These are phyloP conservation scores for Macrostomum lignano DNA, from an alignment of 1,140 invertebrate genomes.

Conservation along the genomic window DNA sequence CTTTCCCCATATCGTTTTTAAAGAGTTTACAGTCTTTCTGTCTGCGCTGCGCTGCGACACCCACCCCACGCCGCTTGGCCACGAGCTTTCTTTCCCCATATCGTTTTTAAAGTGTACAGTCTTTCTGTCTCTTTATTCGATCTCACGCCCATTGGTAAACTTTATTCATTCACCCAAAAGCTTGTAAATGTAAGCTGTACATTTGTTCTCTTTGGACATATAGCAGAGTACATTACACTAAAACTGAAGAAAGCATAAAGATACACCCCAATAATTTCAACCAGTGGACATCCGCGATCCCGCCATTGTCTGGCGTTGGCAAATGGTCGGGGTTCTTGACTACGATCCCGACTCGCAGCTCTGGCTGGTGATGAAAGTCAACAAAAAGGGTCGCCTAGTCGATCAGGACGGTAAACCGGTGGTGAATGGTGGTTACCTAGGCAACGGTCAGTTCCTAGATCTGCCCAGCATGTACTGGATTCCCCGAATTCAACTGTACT, in stretches of 20 bases:
- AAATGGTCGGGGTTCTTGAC: conserved; percentile 35
- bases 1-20: no score
- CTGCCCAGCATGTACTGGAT: conserved; percentile 29
- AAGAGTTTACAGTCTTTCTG: no score
- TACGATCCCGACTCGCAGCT: conserved; percentile 27
- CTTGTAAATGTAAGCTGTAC: no score
- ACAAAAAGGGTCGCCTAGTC: conserved; percentile 28
- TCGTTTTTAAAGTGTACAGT: no score
- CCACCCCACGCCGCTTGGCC: no score
- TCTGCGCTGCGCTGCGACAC: no score
- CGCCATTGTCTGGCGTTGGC: conserved; percentile 32
- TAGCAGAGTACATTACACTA: no score
- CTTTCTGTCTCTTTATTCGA: no score
- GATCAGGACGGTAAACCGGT: conserved; percentile 16
- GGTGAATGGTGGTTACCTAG: conserved; percentile 17
- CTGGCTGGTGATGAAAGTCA: conserved; percentile 31
- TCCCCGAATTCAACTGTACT: conserved; percentile 37
- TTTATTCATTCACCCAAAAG: no score
- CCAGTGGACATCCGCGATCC: conserved; percentile 12
- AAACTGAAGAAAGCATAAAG: conserved; percentile 14
- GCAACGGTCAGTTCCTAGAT: conserved; percentile 12
- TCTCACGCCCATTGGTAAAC: no score
- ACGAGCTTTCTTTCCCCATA: no score
- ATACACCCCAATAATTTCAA: conserved; percentile 11
- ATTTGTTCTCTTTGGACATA: no score